Conservation (phyloP, 1,140 invertebrate genomes). For the Calephelis virginiensis region DNA sequence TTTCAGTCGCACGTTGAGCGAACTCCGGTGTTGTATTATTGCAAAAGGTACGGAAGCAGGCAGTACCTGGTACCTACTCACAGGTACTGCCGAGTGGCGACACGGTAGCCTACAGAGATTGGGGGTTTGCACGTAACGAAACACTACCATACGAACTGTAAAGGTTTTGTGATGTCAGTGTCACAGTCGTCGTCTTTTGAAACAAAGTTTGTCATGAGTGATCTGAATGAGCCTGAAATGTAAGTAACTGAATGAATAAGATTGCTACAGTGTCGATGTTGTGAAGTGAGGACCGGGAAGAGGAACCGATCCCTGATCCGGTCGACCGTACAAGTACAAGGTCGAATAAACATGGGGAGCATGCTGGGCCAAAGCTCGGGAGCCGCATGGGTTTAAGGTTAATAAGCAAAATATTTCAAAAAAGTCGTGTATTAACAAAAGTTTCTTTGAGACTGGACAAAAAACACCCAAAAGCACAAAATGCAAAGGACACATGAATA, state of each 20-base stretch:
- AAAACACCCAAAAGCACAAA: no score
- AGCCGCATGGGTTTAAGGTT: constrained; percentile 7
- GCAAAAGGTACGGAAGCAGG: no score
- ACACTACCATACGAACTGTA: not conserved
- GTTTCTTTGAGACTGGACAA: no score
- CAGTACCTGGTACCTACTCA: no score
- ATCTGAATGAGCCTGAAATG: constrained; percentile 41
- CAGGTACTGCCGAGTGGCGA: no score
- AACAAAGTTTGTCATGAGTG: constrained; percentile 50
- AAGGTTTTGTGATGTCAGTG: constrained; percentile 23
- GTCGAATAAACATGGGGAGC: constrained; percentile 23
- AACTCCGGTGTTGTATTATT: no score
- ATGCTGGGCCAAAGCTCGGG: constrained; percentile 44
- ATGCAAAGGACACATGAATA: no score
- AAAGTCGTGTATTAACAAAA: no score
- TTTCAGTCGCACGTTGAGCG: no score
- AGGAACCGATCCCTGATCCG: constrained; percentile 41
- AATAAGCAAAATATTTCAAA: no score
- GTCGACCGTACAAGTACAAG: constrained; percentile 43
- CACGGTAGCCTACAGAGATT: no score
- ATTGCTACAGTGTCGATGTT: constrained; percentile 43
- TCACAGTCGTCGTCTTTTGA: constrained; percentile 44
- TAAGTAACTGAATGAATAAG: constrained; percentile 43
- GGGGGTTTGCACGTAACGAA: no score
- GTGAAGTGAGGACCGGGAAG: constrained; percentile 33